These are phyloP conservation scores for Petrocephalus microphthalmus DNA, from an alignment of 2,113 vertebrate genomes.

Conservation along the genomic window DNA sequence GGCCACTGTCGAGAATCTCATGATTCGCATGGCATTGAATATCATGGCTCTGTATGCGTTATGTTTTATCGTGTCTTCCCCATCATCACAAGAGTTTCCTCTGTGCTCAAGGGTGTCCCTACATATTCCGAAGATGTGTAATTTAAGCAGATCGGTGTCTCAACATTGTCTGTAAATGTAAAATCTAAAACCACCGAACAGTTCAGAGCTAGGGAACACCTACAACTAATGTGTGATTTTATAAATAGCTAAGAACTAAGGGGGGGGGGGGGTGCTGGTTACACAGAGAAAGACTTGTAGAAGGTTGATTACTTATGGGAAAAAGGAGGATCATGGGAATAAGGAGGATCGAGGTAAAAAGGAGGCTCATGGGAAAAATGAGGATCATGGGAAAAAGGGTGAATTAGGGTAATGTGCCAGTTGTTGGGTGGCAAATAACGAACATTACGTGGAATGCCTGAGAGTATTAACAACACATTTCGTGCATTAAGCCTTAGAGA, in stretches of 20 bases:
- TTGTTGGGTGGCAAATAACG: neutral
- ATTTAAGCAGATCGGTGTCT: neutral
- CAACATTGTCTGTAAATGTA: neutral
- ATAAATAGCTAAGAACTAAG: neutral
- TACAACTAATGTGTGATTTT: neutral
- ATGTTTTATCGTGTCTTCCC: neutral
- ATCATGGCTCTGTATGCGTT: neutral
- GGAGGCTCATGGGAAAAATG: too few species aligned
- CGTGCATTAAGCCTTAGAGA: neutral
- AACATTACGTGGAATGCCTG: neutral
- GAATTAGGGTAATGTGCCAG: neutral
- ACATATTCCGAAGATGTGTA: neutral
- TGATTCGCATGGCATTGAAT: neutral
- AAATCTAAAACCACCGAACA: neutral
- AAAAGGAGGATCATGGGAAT: too few species aligned
- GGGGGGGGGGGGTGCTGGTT: neutral
- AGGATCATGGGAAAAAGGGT: neutral
- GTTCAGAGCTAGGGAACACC: neutral
- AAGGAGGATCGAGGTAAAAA: neutral
- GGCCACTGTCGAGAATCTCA: neutral
- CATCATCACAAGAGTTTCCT: neutral
- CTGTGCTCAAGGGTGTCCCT: neutral
- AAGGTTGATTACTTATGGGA: neutral
- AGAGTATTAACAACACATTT: neutral
- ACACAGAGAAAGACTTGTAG: neutral